Base-by-base conservation (phyloP, 1,140 invertebrate species). In the Trichonephila inaurata region DNA sequence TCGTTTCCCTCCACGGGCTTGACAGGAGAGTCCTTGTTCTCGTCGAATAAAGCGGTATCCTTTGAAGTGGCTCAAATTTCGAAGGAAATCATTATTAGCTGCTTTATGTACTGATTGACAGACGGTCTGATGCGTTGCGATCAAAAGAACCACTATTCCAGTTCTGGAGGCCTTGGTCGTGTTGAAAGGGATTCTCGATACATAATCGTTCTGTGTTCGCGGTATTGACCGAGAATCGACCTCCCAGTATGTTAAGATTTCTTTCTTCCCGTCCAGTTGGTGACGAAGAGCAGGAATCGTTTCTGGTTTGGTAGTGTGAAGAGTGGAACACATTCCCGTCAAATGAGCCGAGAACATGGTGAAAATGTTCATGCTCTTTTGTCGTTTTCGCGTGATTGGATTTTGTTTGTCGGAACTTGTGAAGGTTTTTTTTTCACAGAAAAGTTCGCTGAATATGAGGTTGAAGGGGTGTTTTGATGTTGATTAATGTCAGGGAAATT, bases 61-160 rank as follows among this genome's bases (percentile, higher is more conserved):
- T 91, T 92, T 92, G 91, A 92, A 10, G 82, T 92, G 33, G 60
- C 64, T 86, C 82, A 40, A 92, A 92, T 92, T 92, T 86, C 91
- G 28, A 62, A 24, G 82, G 91, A 92, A 62, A 62, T 85, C 81
- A 60, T 92, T 86, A 92, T 86, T 85, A 92, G 82, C 91, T 72
- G 81, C 91, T 85, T 86, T 82, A 81, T 85, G 82, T 86, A 21
- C 82, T 92, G 91, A 92, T 92, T 92, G 91, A 92, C 91, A 92
- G 82, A 58, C 82, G 91, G 24, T 64, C 40, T 90, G 89, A 90
- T 87, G 89, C 69, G 51, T 24, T 18, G 58, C 82, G 91, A 66
- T 86, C 82, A 92, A 92, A 92, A 82, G 81, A 28, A 8, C 28
- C 85, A 64, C 60, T 87, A 40, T 87, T 62, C 85, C 85, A 18